Base-by-base conservation (phyloP, 2,797 vertebrate genomes). In the Cossypha dichroa region DNA sequence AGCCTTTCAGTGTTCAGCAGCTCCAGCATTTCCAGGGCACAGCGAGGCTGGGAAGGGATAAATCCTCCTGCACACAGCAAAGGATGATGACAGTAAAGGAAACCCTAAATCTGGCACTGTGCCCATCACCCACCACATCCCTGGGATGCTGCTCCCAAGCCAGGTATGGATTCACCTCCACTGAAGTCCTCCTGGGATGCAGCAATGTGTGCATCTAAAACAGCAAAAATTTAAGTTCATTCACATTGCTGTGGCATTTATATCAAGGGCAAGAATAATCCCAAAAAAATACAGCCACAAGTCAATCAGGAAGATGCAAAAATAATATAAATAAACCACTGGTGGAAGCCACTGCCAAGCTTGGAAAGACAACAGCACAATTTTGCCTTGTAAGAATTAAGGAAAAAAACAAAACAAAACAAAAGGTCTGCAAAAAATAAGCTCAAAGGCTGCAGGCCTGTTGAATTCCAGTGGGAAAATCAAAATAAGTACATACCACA, bases 401-500 rank as follows among this genome's bases (percentile, higher is more conserved):
- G 33, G 11, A 1, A 2, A 9, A 13, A 8, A 13, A 8, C 5
- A 28, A 19, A 2, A 6, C 26, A 16, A 17, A 9, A 23, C 2
- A 55, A 45, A 51, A 67, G 26, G 60, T 1, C 9, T 63, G 29
- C 13, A 90, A 75, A 88, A 92, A 34, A 34, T 14, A 26, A 79
- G 16, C 34, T 66, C 54, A 40, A 6, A 23, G 40, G 33, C 20
- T 69, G 79, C 36, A 88, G 48, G 28, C 2, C 21, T 43, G 20
- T 10, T 31, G 52, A 69, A 85, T 86, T 59, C 49, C 64, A 83
- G 31, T 22, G 28, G 64, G 36, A 77, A 90, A 93, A 63, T 11
- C 28, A 51, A 58, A 62, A 12, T 23, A 11, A 66, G 20, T 1
- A 0, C 4, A 0, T 5, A 78, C 41, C 31, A 34, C 4, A 26